phyloP scores from a whole-genome alignment of 2,888 invertebrate species.

The Philonicus albiceps region DNA sequence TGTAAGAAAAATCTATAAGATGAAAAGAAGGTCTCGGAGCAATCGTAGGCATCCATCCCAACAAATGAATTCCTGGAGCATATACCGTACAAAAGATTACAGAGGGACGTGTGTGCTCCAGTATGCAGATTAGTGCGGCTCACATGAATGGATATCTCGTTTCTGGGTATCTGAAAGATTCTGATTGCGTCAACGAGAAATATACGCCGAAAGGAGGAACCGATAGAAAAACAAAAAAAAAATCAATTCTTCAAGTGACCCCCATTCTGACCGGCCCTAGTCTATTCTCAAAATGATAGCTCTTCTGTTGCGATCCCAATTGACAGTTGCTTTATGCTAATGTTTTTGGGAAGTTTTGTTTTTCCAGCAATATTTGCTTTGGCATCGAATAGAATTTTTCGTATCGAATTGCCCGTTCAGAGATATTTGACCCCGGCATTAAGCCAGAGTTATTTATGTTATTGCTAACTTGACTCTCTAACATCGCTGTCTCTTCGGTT shows the following conservation, averaged over 20 bases:
- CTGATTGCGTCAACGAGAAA: neutral
- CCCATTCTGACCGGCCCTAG: neutral
- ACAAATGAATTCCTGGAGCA: neutral
- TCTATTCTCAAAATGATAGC: neutral
- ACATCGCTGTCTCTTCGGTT: neutral
- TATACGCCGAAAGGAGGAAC: neutral
- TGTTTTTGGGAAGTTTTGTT: neutral
- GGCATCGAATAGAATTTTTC: neutral
- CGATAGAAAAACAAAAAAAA: neutral
- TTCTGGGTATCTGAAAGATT: neutral
- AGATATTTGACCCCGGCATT: neutral
- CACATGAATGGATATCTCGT: neutral
- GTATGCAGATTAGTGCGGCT: neutral
- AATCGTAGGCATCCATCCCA: neutral
- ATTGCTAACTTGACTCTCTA: neutral
- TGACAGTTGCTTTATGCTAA: conserved; percentile 9
- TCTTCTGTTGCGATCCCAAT: neutral
- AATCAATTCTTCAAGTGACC: neutral
- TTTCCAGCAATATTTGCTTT: neutral
- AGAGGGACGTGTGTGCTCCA: neutral
- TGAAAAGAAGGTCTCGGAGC: neutral
- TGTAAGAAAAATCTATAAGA: neutral
- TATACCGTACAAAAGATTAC: neutral
- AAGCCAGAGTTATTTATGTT: neutral
- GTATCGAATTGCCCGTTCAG: neutral